Conservation (phyloP, 2,113 vertebrate genomes). For the Ginglymostoma cirratum region DNA sequence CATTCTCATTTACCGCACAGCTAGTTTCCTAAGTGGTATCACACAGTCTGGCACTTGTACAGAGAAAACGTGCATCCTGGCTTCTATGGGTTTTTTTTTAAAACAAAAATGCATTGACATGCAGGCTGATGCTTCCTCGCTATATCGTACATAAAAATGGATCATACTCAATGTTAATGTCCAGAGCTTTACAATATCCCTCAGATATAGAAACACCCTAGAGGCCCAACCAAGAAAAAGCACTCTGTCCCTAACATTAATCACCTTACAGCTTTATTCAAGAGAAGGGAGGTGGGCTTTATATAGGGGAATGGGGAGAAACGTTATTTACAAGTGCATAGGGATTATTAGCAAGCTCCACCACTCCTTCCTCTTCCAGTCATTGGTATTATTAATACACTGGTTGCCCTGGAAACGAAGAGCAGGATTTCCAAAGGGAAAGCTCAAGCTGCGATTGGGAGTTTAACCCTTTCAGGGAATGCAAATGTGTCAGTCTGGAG, state of each 20-base stretch:
- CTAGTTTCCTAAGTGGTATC: not conserved
- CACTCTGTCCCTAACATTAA: not conserved
- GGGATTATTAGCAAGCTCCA: not conserved
- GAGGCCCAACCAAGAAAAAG: not conserved
- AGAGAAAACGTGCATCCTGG: too few relatives aligned
- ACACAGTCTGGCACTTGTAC: not conserved
- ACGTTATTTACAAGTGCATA: not conserved
- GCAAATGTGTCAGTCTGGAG: not conserved
- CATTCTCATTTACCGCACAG: not conserved
- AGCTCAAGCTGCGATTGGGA: not conserved
- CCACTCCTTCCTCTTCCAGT: not conserved
- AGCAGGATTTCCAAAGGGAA: not conserved
- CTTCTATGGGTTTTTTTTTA: not conserved
- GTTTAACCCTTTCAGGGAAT: not conserved
- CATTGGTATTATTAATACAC: not conserved
- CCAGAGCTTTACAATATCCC: not conserved
- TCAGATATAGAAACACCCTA: not conserved
- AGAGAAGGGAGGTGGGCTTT: not conserved
- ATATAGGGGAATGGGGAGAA: not conserved
- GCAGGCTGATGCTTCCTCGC: not conserved
- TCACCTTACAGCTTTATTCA: not conserved
- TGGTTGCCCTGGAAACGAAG: conserved; percentile 2
- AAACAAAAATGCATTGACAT: not conserved
- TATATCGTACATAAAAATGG: too few relatives aligned
- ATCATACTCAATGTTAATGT: not conserved